Conservation (phyloP, 30 jellyfish, hydroid and myxozoan genomes). For the Aurelia sp. region DNA sequence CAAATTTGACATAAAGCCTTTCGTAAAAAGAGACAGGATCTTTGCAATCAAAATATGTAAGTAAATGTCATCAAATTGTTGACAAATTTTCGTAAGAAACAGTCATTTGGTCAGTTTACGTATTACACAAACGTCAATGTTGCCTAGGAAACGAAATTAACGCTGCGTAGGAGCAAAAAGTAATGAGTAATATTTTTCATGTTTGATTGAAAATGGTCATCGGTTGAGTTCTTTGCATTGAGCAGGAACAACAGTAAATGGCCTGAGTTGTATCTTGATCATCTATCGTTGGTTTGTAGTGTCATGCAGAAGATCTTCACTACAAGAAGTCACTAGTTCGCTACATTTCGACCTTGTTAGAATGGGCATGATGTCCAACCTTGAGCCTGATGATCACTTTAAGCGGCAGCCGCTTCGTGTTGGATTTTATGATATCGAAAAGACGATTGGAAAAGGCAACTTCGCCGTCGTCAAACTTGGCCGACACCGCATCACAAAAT, state of each 20-base stretch:
- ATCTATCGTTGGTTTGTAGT: slow-evolving; percentile 27
- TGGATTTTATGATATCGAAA: slow-evolving; percentile 92
- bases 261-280: slow-evolving; percentile 27
- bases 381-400: slow-evolving; percentile 70
- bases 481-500: slow-evolving; percentile 82
- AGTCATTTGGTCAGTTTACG: no score
- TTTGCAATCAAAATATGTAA: no score
- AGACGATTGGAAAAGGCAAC: slow-evolving; percentile 98
- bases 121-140: no score
- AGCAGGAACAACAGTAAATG: slow-evolving; percentile 48
- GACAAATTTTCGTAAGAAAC: no score
- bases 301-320: slow-evolving; percentile 68
- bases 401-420: slow-evolving; percentile 91
- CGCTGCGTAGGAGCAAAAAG: slow-evolving; percentile 49
- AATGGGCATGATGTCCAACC: slow-evolving; percentile 70
- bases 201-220: slow-evolving; percentile 5
- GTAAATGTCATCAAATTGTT: no score
- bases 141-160: no score
- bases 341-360: slow-evolving; percentile 39
- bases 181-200: neutral
- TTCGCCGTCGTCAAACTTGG: slow-evolving; percentile 98
- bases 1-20: no score
- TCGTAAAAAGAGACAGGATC: no score
- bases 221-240: slow-evolving; percentile 39
- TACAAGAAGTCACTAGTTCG: slow-evolving; percentile 46